Evolutionary conservation across 2,113 vertebrate genomes (phyloP).

Genomic region (Chamaea fasciata): DNA sequence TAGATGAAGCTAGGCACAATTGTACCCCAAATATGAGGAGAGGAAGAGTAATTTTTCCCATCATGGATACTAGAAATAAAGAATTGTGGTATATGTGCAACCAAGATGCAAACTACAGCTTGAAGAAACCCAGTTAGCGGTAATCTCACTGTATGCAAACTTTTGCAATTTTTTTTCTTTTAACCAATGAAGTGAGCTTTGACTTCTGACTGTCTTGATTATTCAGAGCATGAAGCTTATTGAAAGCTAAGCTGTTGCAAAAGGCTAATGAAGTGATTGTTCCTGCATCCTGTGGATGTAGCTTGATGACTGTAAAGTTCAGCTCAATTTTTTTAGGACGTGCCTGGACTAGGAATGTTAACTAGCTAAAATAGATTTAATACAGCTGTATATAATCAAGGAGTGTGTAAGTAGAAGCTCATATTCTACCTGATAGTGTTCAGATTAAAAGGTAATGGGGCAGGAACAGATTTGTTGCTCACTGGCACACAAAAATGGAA

Average conservation of each 20-base stretch:
- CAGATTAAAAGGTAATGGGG: background rate
- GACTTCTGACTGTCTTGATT: background rate
- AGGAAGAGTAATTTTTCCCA: background rate
- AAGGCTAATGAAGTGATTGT: conserved; percentile 3
- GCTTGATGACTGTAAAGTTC: background rate
- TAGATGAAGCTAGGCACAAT: background rate
- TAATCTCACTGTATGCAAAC: background rate
- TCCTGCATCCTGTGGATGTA: conserved; percentile 4
- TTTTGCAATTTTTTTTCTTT: background rate
- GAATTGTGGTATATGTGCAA: background rate
- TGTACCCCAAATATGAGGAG: background rate
- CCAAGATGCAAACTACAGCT: background rate
- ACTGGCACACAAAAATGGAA: background rate
- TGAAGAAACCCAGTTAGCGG: background rate
- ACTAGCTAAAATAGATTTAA: background rate
- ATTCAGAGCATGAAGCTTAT: background rate
- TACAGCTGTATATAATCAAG: background rate
- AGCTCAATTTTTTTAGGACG: background rate
- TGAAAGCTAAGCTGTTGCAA: background rate
- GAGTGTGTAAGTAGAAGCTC: background rate
- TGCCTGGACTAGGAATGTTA: background rate
- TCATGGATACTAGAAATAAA: background rate
- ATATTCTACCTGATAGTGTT: background rate
- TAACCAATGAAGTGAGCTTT: background rate
- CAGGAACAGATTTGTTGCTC: background rate